Evolutionary conservation across 2,113 vertebrate species (phyloP).

Genomic region (Tapirus terrestris): DNA sequence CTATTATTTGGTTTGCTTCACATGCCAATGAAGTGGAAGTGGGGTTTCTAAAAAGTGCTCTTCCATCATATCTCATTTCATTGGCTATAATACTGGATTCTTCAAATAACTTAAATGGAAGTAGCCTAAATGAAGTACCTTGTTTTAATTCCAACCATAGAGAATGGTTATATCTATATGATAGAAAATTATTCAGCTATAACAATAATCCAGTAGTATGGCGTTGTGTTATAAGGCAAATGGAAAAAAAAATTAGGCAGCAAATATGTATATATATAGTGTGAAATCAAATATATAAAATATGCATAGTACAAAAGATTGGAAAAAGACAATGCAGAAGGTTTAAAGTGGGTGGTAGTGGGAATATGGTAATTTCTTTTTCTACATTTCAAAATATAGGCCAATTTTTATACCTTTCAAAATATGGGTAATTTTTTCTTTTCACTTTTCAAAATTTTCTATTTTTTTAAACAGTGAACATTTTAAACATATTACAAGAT

Average conservation of each 20-base stretch:
- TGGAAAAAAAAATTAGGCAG: neutral
- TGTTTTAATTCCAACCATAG: neutral
- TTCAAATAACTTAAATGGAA: neutral
- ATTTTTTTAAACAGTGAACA: neutral
- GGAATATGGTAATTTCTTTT: neutral
- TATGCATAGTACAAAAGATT: conserved; percentile 42
- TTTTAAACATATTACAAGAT: neutral
- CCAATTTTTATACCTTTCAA: neutral
- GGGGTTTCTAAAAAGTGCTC: neutral
- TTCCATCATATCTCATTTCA: neutral
- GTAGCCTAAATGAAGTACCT: neutral
- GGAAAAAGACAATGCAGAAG: neutral
- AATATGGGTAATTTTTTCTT: neutral
- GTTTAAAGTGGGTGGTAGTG: neutral
- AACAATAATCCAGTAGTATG: neutral
- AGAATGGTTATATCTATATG: neutral
- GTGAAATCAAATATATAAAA: neutral
- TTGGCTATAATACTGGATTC: neutral
- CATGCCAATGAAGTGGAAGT: neutral
- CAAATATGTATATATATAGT: neutral
- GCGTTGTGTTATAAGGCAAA: neutral
- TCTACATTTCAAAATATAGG: conserved; percentile 26
- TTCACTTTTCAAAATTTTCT: neutral
- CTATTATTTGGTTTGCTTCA: neutral
- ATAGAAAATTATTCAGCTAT: neutral